Percentiles rank a stretch among this genome's conserved stretches.
Evolutionary conservation across 2,797 vertebrate genomes (phyloP).

Genomic region (Amazonetta brasiliensis): DNA sequence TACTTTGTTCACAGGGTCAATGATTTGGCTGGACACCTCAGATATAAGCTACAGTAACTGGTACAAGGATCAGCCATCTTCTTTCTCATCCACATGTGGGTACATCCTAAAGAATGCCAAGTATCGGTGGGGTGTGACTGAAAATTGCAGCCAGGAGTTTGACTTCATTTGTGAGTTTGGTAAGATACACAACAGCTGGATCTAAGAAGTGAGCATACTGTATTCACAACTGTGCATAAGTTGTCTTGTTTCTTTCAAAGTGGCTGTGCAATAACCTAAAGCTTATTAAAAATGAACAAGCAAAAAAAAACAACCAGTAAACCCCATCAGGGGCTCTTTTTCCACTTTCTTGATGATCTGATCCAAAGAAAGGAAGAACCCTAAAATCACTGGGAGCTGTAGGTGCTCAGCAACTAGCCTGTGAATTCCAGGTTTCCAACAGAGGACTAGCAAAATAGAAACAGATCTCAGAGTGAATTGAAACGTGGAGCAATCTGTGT

Average conservation of each 20-base stretch:
- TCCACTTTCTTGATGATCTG: neutral
- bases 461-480: neutral
- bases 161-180: conserved; percentile 93
- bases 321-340: neutral
- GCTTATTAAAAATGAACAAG: neutral
- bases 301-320: neutral
- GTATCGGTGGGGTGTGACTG: conserved; percentile 86
- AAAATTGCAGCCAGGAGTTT: conserved; percentile 87
- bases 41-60: conserved; percentile 89
- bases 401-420: neutral
- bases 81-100: conserved; percentile 77
- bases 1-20: conserved; percentile 76
- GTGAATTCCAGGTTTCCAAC: neutral
- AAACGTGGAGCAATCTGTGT: neutral
- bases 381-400: neutral
- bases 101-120: conserved; percentile 83
- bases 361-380: neutral
- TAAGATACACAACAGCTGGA: conserved; percentile 61
- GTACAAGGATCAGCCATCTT: conserved; percentile 70
- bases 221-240: neutral
- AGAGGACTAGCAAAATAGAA: neutral
- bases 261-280: neutral
- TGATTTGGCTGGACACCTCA: conserved; percentile 91
- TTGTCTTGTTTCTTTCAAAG: neutral
- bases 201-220: neutral